These are phyloP conservation scores for Aproaerema taeniolella DNA, from an alignment of 2,888 invertebrate genomes.

Conservation along the genomic window DNA sequence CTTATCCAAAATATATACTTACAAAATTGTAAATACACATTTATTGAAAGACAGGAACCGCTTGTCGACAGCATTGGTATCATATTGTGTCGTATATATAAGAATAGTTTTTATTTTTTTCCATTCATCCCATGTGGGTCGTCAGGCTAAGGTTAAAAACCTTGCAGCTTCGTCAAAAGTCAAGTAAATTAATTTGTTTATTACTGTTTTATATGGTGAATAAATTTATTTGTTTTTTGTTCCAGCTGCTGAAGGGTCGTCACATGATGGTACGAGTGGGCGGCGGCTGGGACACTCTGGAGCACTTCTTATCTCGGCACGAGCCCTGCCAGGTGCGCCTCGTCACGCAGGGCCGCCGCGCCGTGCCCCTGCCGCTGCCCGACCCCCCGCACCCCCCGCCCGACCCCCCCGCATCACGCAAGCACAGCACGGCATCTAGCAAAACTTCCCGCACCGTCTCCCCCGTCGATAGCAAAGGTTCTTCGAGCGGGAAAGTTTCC, in stretches of 20 bases:
- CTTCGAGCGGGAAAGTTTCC: slow-evolving; percentile 37
- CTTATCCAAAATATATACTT: no score
- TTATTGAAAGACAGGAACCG: no score
- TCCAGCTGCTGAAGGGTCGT: slow-evolving; percentile 90
- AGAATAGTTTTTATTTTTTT: no score
- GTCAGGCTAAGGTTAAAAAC: no score
- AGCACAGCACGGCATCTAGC: slow-evolving; percentile 13
- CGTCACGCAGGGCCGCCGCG: slow-evolving; percentile 60
- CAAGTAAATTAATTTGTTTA: no score
- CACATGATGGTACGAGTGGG: slow-evolving; percentile 98
- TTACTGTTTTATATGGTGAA: no score
- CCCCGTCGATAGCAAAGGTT: slow-evolving; percentile 72
- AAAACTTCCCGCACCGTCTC: slow-evolving; percentile 25
- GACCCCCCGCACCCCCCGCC: slow-evolving; percentile 17
- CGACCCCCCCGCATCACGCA: slow-evolving; percentile 17
- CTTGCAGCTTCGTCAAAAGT: no score
- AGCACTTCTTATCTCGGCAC: slow-evolving; percentile 93
- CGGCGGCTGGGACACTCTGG: slow-evolving; percentile 95
- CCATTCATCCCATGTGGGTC: no score
- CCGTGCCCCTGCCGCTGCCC: slow-evolving; percentile 32
- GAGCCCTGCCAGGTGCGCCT: slow-evolving; percentile 89
- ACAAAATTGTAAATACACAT: no score
- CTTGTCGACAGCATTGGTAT: no score
- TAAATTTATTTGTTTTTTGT: no score
- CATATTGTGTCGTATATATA: no score